Evolutionary conservation across 1,140 invertebrate species (phyloP), one percentile per base, ranked within the genome.

Genomic region (Eriocheir sinensis): DNA sequence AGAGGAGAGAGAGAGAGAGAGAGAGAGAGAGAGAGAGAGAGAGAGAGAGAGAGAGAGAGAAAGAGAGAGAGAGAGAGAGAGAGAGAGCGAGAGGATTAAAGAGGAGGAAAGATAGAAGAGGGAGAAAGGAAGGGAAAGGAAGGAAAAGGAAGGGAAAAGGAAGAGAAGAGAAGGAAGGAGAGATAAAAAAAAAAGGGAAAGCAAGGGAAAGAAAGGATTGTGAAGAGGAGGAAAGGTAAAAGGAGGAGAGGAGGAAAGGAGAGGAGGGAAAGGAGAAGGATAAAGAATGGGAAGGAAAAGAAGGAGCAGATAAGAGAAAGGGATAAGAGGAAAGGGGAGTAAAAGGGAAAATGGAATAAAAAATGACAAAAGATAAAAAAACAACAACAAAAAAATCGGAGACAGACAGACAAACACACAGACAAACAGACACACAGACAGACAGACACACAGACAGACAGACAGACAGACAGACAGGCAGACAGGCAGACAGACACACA

Each of bases 21-120:
- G 83, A 85, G 83, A 85, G 83, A 85, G 83, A 40, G 83, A 85
- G 83, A 85, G 83, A 85, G 83, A 85, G 83, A 85, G 83, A 85
- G 83, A 85, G 83, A 85, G 83, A 85, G 83, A 85, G 83, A 85
- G 83, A 85, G 83, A 85, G 83, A 85, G 83, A 85, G 83, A 38
- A 27, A 34, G 83, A 38, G 83, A 85, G 83, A 38, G 83, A 85
- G 83, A 38, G 83, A 85, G 83, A 38, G 36, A 86, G 83, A 40
- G 83, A 86, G 83, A 40, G 83, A 86, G 83, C 17, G 83, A 86
- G 83, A 86, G 83, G 36, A 32, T 9, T 3, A 36, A 27, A 8
- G 27, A n/a, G 60, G 21, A 21, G 60, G 8, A 8, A 72, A n/a
- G 27, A n/a, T 72, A 72, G 60, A n/a, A 89, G 86, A 89, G 86